A percentile compares a stretch with the other conserved stretches of the same genome.
These are phyloP conservation scores for Lagopus leucura DNA, from an alignment of 2,113 vertebrate genomes.

Conservation along the genomic window DNA sequence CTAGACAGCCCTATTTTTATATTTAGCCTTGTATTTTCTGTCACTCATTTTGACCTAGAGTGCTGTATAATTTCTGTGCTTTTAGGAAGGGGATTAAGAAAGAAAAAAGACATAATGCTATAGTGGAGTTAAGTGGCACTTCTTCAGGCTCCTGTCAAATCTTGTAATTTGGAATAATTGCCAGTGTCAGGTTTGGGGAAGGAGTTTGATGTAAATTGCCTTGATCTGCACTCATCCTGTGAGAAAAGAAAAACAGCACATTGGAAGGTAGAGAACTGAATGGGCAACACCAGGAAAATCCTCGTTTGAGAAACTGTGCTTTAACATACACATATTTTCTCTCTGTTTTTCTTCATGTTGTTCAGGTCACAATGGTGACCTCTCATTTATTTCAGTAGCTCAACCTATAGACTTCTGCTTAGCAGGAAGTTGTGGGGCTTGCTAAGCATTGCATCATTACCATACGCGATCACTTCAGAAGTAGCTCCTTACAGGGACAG, in stretches of 20 bases:
- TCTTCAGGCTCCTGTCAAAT: conserved; percentile 74
- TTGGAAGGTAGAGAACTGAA: not conserved
- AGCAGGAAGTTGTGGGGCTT: not conserved
- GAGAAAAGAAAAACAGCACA: not conserved
- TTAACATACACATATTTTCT: not conserved
- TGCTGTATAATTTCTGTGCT: conserved; percentile 70
- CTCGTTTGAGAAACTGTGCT: not conserved
- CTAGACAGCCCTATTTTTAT: conserved; percentile 60
- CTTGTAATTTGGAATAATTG: conserved; percentile 78
- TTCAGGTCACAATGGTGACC: not conserved
- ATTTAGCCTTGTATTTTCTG: conserved; percentile 71
- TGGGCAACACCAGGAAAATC: not conserved
- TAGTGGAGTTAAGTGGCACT: conserved; percentile 71
- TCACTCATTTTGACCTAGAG: conserved; percentile 52
- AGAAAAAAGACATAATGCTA: conserved; percentile 67
- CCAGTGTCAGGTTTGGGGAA: conserved; percentile 67
- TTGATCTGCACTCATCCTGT: not conserved
- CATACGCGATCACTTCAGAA: not conserved
- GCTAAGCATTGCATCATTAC: not conserved
- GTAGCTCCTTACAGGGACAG: not conserved
- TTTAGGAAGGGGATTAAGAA: conserved; percentile 78
- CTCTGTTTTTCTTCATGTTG: not conserved
- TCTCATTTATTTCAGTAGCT: conserved; percentile 53
- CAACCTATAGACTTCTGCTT: not conserved
- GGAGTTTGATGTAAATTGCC: conserved; percentile 28